phyloP scores from a whole-genome alignment of 2,797 vertebrate species.

The Gymnodraco acuticeps region DNA sequence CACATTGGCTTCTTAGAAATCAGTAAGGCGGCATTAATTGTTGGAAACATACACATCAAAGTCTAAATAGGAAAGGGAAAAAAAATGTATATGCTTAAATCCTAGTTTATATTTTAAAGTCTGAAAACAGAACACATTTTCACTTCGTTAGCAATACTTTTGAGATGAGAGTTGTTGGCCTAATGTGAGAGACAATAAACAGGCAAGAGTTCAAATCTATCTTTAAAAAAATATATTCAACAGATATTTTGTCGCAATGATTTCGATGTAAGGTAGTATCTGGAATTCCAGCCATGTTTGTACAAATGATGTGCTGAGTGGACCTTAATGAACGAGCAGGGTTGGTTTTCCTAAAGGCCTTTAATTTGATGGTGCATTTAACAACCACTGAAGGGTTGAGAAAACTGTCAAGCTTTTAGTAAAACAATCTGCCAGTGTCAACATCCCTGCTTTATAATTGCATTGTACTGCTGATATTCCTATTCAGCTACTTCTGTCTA shows the following conservation, averaged over 20 bases:
- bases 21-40: not conserved
- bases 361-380: constrained; percentile 28
- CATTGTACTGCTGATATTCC: constrained; percentile 5
- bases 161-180: not conserved
- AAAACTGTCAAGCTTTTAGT: not conserved
- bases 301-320: not conserved
- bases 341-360: constrained; percentile 8
- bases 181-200: too few relatives aligned
- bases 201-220: not conserved
- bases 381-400: constrained; percentile 11
- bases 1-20: not conserved
- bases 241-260: not conserved
- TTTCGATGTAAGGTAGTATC: not conserved
- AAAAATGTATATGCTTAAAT: not conserved
- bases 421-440: constrained; percentile 15
- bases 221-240: not conserved
- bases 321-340: constrained; percentile 4
- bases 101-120: not conserved
- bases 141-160: not conserved
- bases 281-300: not conserved
- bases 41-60: not conserved
- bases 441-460: constrained; percentile 19
- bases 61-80: not conserved
- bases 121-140: not conserved
- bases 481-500: not conserved